Evolutionary conservation across 2,797 vertebrate species (phyloP).

Genomic region (Peromyscus nudipes): DNA sequence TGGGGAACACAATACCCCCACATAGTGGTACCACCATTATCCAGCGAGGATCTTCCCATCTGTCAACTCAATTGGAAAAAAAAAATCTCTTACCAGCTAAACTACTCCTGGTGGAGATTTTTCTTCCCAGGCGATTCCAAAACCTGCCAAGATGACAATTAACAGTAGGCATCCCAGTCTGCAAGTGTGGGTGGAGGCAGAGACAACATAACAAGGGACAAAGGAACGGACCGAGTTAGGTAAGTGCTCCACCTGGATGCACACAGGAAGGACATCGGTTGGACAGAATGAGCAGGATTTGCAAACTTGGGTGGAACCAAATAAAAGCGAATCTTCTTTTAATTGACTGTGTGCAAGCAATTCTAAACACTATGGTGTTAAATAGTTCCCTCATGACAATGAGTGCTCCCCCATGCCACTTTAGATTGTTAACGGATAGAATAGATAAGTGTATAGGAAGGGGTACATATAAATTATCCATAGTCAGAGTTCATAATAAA

Average conservation of each 20-base stretch:
- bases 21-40: background rate
- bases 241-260: background rate
- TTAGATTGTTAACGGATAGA: background rate
- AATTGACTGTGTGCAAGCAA: background rate
- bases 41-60: no score
- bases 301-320: background rate
- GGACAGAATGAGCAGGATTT: background rate
- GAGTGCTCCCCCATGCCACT: background rate
- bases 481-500: conserved; percentile 20
- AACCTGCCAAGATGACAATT: background rate
- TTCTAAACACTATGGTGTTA: background rate
- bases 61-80: background rate
- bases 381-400: background rate
- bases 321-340: background rate
- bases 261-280: background rate
- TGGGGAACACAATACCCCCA: no score
- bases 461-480: background rate
- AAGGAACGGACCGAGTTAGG: no score
- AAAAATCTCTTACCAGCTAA: background rate
- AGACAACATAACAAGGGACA: background rate
- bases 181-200: background rate
- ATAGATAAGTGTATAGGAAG: background rate
- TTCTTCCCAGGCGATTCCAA: background rate
- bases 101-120: no score
- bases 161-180: background rate